phyloP scores from a whole-genome alignment of 23 tunicate species.

The Styela clava region DNA sequence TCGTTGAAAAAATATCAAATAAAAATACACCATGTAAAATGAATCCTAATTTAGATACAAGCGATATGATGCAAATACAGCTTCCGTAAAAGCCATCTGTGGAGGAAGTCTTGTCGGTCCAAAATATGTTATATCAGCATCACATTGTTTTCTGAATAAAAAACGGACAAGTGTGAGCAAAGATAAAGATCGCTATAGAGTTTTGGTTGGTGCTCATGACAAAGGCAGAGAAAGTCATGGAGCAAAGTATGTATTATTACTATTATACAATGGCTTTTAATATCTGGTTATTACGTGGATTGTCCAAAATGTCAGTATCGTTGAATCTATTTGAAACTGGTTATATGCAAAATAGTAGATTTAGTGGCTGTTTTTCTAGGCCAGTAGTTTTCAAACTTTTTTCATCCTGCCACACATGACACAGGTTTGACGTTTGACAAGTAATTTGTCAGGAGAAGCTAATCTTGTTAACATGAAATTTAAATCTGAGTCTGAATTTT shows the following conservation, averaged over 20 bases:
- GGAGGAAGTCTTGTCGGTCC: constrained; percentile 54
- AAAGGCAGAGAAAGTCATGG: constrained; percentile 35
- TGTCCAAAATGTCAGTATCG: background rate
- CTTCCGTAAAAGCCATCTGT: constrained; percentile 36
- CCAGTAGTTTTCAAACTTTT: no score
- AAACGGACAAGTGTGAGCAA: constrained; percentile 14
- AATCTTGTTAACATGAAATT: no score
- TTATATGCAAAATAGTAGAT: no score
- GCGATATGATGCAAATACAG: constrained; percentile 21
- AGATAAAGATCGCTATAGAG: background rate
- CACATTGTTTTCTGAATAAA: constrained; percentile 50
- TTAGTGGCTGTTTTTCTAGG: no score
- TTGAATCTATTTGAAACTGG: no score
- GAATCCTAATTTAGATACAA: constrained; percentile 36
- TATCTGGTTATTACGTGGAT: background rate
- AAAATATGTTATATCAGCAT: constrained; percentile 38
- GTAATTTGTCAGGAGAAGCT: no score
- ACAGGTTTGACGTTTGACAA: no score
- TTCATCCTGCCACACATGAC: no score
- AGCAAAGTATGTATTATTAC: constrained; percentile 24
- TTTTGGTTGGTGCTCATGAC: constrained; percentile 48
- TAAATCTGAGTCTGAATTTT: no score
- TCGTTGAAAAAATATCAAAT: no score
- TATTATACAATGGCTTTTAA: background rate
- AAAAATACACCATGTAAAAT: no score